Evolutionary conservation across 2,888 invertebrate species (phyloP), one percentile per base, ranked within the genome.

Genomic region (Aradus depressus): DNA sequence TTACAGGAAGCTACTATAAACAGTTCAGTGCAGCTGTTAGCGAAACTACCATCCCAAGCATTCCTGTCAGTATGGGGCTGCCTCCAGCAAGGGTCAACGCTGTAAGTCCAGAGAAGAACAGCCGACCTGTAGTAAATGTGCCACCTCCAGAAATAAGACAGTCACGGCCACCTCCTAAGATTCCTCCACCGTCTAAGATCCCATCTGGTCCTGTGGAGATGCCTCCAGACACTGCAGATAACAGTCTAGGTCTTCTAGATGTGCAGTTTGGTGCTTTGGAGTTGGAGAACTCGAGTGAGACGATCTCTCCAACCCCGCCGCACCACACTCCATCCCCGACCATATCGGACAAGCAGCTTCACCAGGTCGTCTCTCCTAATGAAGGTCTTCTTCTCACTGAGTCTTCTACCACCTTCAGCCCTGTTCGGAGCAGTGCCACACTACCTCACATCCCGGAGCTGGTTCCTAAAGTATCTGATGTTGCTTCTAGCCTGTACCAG

Each of bases 171-270:
- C 68, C 84, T 52, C 81, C 84, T 23, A 70, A 86, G 58, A 77
- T 87, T 52, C 88, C 88, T 19, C 88, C 88, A 23, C 87, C 88
- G 4, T 87, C 87, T 34, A 89, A 86, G 84, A 96, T 96, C 64
- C 95, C 93, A 35, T 77, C 88, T 47, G 84, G 83, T 51, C 93
- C 95, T 19, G 95, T 96, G 32, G 95, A 95, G 71, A 95, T 95
- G 95, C 95, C 95, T 1, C 62, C 62, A 16, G 92, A 88, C 57
- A 90, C 90, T 63, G 74, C 83, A 52, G 72, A 79, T 12, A 81
- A 80, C 64, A 79, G 78, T 58, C 79, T 80, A 59, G 77, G 76
- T 57, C 81, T 83, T 67, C 75, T 95, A 60, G 93, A 93, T 71
- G 90, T 95, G 58, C 92, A 93, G 72, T 95, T 95, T 70, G 60